phyloP scores from a whole-genome alignment of 2,113 vertebrate genomes.

The Sorex fumeus region DNA sequence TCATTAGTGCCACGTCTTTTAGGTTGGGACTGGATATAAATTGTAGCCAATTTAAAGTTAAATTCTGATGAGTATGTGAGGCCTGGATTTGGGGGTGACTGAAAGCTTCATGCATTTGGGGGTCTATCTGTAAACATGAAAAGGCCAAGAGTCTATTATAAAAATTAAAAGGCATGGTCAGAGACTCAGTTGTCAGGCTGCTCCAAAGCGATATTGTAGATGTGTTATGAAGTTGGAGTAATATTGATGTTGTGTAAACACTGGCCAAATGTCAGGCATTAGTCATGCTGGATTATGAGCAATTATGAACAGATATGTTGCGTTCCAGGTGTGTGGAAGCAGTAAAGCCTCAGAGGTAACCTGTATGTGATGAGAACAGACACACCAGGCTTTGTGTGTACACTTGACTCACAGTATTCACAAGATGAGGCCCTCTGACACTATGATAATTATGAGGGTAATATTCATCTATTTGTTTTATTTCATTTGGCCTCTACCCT shows the following conservation, averaged over 20 bases:
- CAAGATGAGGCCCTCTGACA: neutral
- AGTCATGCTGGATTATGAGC: neutral
- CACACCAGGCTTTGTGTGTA: neutral
- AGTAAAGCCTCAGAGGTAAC: neutral
- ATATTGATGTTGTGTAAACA: neutral
- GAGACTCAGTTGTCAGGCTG: neutral
- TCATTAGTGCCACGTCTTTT: neutral
- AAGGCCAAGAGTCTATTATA: neutral
- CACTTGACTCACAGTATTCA: neutral
- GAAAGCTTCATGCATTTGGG: neutral
- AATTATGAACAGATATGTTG: neutral
- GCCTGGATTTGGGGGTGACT: neutral
- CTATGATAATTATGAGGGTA: neutral
- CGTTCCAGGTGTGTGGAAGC: neutral
- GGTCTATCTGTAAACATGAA: neutral
- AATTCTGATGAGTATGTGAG: neutral
- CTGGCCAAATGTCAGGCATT: neutral
- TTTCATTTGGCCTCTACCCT: neutral
- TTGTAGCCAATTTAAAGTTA: slow-evolving; percentile 19
- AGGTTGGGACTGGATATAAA: neutral
- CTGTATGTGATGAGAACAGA: neutral
- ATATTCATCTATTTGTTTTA: neutral
- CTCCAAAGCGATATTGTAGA: neutral
- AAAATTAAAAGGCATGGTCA: neutral
- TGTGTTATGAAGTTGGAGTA: neutral